These are phyloP conservation scores for Bathynomus jamesi DNA, from an alignment of 1,140 invertebrate species.

Conservation along the genomic window DNA sequence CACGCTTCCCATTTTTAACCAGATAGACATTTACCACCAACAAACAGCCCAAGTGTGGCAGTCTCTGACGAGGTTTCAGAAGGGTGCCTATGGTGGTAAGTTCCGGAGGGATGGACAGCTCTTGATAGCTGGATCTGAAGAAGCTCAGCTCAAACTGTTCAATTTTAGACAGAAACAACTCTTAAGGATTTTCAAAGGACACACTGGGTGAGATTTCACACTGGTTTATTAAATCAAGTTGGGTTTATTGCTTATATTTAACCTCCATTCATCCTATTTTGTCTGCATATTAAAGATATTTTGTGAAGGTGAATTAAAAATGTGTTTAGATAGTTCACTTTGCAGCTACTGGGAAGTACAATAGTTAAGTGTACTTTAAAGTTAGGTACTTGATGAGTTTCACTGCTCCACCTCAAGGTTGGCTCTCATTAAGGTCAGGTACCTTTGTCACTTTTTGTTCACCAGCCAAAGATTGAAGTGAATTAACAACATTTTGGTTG, in stretches of 20 bases:
- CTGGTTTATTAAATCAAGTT: not conserved
- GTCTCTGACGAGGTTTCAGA: slow-evolving; percentile 67
- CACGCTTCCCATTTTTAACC: no score
- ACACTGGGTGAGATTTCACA: slow-evolving; percentile 47
- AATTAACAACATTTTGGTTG: no score
- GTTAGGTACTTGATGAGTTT: not conserved
- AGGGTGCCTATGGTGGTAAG: slow-evolving; percentile 73
- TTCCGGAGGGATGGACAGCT: slow-evolving; percentile 80
- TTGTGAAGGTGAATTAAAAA: no score
- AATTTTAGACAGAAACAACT: slow-evolving; percentile 71
- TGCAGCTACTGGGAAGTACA: not conserved
- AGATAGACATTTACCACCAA: slow-evolving; percentile 24
- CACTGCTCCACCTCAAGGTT: no score
- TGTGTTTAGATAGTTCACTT: no score
- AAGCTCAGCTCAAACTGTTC: slow-evolving; percentile 77
- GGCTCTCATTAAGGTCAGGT: no score
- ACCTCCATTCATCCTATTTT: not conserved
- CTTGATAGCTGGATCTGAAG: slow-evolving; percentile 77
- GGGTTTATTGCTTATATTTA: not conserved
- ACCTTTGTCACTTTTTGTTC: no score
- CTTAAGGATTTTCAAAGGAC: slow-evolving; percentile 62
- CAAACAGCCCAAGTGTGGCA: slow-evolving; percentile 21
- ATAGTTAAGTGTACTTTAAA: not conserved
- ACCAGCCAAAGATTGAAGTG: no score
- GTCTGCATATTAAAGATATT: no score